phyloP scores from a whole-genome alignment of 2,113 vertebrate genomes.

The Vombatus ursinus region DNA sequence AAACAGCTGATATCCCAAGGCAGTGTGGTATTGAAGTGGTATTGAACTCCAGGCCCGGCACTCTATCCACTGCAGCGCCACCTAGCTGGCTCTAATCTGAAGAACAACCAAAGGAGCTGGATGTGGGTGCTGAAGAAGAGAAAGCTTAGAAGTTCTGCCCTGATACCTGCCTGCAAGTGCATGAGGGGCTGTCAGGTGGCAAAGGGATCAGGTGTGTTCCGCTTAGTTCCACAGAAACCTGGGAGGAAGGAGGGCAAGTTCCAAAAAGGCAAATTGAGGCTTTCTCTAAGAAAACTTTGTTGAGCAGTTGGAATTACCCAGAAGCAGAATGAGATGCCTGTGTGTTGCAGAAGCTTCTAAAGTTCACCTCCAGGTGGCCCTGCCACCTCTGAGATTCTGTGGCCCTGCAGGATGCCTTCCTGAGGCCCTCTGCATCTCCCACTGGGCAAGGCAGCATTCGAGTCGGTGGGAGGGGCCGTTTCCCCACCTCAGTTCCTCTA shows the following conservation, averaged over 20 bases:
- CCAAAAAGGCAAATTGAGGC: neutral
- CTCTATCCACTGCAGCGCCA: neutral
- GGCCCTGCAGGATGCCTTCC: no score
- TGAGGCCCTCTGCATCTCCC: no score
- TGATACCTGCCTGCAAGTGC: neutral
- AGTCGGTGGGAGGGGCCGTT: no score
- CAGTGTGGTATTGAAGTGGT: neutral
- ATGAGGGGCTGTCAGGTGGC: no score
- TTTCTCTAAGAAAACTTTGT: neutral
- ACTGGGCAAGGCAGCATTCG: neutral
- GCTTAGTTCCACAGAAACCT: no score
- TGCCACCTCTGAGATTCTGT: neutral
- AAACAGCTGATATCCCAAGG: neutral
- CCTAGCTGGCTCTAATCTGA: neutral
- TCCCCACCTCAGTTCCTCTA: neutral
- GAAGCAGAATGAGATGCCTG: neutral
- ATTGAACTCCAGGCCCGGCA: neutral
- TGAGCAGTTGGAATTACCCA: fast-evolving
- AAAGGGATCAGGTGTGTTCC: no score
- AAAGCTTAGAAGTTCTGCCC: neutral
- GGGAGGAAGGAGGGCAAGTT: neutral
- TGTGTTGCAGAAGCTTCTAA: no score
- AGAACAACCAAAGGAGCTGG: neutral
- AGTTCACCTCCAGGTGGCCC: neutral
- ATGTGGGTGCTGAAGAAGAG: neutral